Percentiles rank a stretch among this genome's conserved stretches.
phyloP scores from a whole-genome alignment of 2,888 invertebrate genomes.

The Gastrophysa polygoni region DNA sequence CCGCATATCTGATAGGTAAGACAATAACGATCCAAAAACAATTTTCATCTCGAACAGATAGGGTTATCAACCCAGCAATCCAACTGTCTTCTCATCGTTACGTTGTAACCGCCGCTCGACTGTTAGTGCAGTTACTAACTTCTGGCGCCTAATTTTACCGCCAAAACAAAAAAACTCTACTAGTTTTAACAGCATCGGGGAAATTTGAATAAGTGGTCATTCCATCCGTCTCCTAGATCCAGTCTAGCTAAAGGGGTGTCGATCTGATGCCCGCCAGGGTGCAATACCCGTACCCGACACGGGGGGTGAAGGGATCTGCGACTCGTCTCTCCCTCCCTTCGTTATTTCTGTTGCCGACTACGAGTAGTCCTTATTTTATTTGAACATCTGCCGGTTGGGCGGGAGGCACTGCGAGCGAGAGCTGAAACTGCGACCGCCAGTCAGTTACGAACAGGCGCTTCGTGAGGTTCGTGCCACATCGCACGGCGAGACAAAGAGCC shows the following conservation, averaged over 20 bases:
- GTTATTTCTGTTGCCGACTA: conserved; percentile 28
- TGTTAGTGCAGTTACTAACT: too few relatives aligned
- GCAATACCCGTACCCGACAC: conserved; percentile 19
- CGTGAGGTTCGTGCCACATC: conserved; percentile 15
- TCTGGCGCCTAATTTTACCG: conserved; percentile 33
- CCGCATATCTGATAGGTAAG: too few relatives aligned
- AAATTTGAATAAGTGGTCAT: conserved; percentile 29
- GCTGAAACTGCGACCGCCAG: conserved; percentile 24
- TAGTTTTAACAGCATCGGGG: conserved; percentile 25
- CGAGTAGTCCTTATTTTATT: conserved; percentile 49
- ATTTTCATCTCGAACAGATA: not conserved
- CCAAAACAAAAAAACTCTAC: conserved; percentile 33
- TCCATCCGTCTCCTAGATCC: conserved; percentile 17
- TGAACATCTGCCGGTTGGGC: conserved; percentile 47
- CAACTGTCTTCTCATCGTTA: conserved; percentile 18
- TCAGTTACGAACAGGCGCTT: conserved; percentile 30
- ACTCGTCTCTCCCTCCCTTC: conserved; percentile 28
- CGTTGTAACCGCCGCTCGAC: conserved; percentile 16
- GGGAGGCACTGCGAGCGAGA: conserved; percentile 40
- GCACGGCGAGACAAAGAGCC: conserved; percentile 7
- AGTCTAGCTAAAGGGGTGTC: conserved; percentile 22
- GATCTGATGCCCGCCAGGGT: conserved; percentile 22
- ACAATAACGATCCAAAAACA: not conserved
- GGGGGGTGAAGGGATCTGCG: conserved; percentile 33
- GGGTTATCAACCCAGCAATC: not conserved